A percentile compares a stretch with the other conserved stretches of the same genome.
Evolutionary conservation across 2,113 vertebrate species (phyloP).

Genomic region (Himantopus leucocephalus): DNA sequence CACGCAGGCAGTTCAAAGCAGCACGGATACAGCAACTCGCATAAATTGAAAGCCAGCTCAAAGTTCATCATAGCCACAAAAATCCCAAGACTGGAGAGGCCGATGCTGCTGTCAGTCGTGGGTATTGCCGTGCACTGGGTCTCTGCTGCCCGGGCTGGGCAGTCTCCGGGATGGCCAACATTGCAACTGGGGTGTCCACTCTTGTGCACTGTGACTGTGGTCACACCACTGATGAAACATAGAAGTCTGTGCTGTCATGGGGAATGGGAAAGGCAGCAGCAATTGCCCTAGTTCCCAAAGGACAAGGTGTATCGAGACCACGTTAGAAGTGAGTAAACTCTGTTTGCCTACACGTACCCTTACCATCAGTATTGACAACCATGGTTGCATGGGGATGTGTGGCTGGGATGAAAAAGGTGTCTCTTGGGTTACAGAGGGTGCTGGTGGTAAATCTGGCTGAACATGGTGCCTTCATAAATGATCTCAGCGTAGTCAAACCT

Average conservation of each 20-base stretch:
- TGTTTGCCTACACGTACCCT: neutral
- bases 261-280: neutral
- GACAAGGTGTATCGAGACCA: accelerated
- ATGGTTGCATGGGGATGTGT: neutral
- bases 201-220: accelerated
- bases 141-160: neutral
- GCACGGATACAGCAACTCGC: accelerated
- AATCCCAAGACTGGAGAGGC: neutral
- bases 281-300: neutral
- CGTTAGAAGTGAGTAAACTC: neutral
- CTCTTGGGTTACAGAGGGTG: neutral
- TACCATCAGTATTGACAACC: neutral
- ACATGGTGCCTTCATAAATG: neutral
- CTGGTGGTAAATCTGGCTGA: neutral
- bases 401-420: neutral
- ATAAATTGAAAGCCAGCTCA: neutral
- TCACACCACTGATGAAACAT: neutral
- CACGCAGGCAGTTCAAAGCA: neutral
- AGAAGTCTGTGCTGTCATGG: neutral
- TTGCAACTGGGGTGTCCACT: neutral
- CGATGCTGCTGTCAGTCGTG: neutral
- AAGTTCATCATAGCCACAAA: neutral
- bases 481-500: neutral
- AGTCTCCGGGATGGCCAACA: neutral
- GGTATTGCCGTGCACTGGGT: neutral